Conservation (phyloP, 2,113 vertebrate species). For the Isurus oxyrinchus region DNA sequence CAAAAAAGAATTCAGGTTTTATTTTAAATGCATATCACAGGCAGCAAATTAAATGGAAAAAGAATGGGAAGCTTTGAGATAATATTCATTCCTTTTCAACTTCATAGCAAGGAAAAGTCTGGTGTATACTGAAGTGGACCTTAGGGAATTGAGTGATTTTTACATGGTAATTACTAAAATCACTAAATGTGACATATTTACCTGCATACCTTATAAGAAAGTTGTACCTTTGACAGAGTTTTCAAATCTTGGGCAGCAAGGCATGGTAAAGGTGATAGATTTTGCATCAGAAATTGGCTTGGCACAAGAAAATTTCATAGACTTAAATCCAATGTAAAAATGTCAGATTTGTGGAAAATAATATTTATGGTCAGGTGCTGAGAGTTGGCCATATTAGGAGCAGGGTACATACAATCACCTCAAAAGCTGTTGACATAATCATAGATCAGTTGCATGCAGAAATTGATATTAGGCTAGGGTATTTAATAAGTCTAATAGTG, state of each 20-base stretch:
- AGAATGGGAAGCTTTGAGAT: not conserved
- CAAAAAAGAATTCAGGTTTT: not conserved
- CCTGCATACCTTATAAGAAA: not conserved
- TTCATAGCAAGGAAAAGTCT: not conserved
- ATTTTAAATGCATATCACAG: not conserved
- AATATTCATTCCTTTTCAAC: not conserved
- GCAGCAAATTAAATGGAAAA: not conserved
- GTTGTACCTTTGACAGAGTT: not conserved
- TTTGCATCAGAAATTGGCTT: not conserved
- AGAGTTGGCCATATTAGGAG: not conserved
- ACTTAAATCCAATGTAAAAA: not conserved
- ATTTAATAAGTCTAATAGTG: not conserved
- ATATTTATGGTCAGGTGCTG: not conserved
- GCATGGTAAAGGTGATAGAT: not conserved
- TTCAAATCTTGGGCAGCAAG: not conserved
- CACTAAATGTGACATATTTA: not conserved
- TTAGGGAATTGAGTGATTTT: conserved; percentile 13
- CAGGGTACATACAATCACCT: not conserved
- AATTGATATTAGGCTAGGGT: not conserved
- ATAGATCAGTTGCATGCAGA: not conserved
- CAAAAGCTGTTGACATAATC: not conserved
- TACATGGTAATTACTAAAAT: not conserved
- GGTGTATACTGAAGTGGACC: not conserved
- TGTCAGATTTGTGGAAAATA: not conserved
- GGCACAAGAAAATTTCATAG: not conserved